Base-by-base conservation (phyloP, 2,888 invertebrate genomes). In the Alcis repandata region DNA sequence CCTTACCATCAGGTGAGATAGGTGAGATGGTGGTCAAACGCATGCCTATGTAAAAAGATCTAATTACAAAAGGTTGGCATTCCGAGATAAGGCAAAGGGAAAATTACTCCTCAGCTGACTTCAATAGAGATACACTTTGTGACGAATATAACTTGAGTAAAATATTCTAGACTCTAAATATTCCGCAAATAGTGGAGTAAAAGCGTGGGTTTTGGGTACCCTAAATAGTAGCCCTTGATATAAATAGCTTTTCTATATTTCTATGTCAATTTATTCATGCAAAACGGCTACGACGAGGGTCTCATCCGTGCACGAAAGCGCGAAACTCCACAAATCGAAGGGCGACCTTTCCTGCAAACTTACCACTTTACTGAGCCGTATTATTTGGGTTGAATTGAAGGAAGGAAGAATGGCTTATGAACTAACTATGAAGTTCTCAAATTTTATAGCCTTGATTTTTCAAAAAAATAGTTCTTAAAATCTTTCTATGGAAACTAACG, bases 301-400 rank as follows among this genome's bases (percentile, higher is more conserved):
- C 46, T 36, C 48, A 51, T 43, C 49, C 53, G 59, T 40, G 48
- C 65, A 54, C 41, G 58, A 63, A 59, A 59, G 68, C 53, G 48
- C 56, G 56, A 68, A 69, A 66, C 61, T 63, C 52, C 58, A 56
- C 58, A 63, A 71, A 71, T 71, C 69, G 68, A 71, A 69, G 63
- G 68, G 68, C 67, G 64, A 70, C 68, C 69, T 67, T 60, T 59
- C 49, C 54, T 43, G 11, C 56, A 65, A 71, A 69, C 67, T 62
- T 62, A 54, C 62, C 51, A 71, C 62, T 64, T 69, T 58, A 63
- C 58, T 66, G 46, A 52, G 33, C 59, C 56, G 59, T 61, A 67
- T 67, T 67, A 67, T 64, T 56, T 32, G 9, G 36, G 19, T 6
- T 36, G 62, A 58, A 58, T 60, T 62, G 33, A 20, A 27, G 19